Percentiles rank a stretch among this genome's conserved stretches.
Conservation (phyloP, 2,888 invertebrate genomes). For the Abscondita cerata region DNA sequence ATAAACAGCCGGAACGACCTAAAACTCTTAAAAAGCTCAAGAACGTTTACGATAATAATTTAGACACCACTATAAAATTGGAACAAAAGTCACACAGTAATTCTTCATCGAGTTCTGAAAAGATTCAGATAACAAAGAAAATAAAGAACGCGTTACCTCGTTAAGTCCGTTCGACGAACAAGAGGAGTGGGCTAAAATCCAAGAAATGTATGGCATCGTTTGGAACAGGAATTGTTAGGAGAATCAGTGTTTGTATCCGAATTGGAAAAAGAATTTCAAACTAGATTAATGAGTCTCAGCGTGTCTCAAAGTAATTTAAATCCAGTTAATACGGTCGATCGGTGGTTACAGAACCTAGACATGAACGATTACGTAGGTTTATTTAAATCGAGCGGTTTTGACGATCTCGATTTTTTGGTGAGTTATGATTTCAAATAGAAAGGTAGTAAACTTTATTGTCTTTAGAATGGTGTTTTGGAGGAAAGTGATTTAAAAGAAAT, state of each 20-base stretch:
- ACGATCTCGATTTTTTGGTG: conserved; percentile 92
- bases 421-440: conserved; percentile 56
- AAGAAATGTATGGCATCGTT: conserved; percentile 94
- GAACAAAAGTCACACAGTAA: conserved; percentile 54
- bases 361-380: conserved; percentile 85
- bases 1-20: conserved; percentile 72
- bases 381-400: conserved; percentile 87
- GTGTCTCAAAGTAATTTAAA: conserved; percentile 64
- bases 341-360: conserved; percentile 80
- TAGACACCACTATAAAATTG: conserved; percentile 47
- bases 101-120: conserved; percentile 51
- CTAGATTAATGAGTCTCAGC: conserved; percentile 71
- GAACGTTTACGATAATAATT: conserved; percentile 71
- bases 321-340: conserved; percentile 71
- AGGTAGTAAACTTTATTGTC: conserved; percentile 39
- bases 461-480: conserved; percentile 86
- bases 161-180: conserved; percentile 92
- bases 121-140: conserved; percentile 59
- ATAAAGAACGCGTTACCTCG: conserved; percentile 65
- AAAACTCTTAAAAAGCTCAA: conserved; percentile 78
- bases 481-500: conserved; percentile 84
- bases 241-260: conserved; percentile 82
- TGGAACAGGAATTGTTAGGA: conserved; percentile 79
- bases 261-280: conserved; percentile 80
- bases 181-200: conserved; percentile 96